Evolutionary conservation across 1,140 invertebrate species (phyloP), one percentile per base, ranked within the genome.

Genomic region (Apolygus lucorum): DNA sequence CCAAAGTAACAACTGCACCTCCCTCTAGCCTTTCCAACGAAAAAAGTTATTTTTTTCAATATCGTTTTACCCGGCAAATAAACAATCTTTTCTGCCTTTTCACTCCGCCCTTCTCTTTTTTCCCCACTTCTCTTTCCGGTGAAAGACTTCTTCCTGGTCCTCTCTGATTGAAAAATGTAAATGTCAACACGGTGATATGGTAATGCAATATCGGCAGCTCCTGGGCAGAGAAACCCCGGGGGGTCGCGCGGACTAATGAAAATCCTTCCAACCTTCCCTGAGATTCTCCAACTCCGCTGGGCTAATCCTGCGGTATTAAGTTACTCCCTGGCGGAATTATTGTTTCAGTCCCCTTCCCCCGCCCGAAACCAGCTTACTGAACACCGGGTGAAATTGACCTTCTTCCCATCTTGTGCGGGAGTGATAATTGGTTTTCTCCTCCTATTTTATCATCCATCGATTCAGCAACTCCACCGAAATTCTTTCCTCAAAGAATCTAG

Each of bases 161-260:
- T 17, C 34, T 59, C 22, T 59, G 54, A 59, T 59, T 59, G 54
- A 59, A 59, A 59, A 59, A 59, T 59, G 54, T 59, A 59, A 59
- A 59, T 59, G 54, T 59, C 54, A 59, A 59, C 54, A 59, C 54
- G 54, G 54, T 59, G 54, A 59, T 59, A 24, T 59, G 54, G 54
- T 59, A 59, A 59, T 24, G 54, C 54, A 59, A 59, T 59, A 59
- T 59, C 22, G 54, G 22, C 8, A 17, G 54, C 11, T 4, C 11
- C n/a, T n/a, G n/a, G n/a, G n/a, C n/a, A n/a, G n/a, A n/a, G n/a
- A n/a, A n/a, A n/a, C 54, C 8, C 54, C 54, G 8, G 8, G 54
- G 13, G 13, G 11, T 59, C 54, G 11, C 2, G 54, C 8, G 13
- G 22, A 22, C 54, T 59, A 59, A 59, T 59, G 54, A 59, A 59